phyloP scores from a whole-genome alignment of 2,888 invertebrate species.

The Aspidiotus destructor region DNA sequence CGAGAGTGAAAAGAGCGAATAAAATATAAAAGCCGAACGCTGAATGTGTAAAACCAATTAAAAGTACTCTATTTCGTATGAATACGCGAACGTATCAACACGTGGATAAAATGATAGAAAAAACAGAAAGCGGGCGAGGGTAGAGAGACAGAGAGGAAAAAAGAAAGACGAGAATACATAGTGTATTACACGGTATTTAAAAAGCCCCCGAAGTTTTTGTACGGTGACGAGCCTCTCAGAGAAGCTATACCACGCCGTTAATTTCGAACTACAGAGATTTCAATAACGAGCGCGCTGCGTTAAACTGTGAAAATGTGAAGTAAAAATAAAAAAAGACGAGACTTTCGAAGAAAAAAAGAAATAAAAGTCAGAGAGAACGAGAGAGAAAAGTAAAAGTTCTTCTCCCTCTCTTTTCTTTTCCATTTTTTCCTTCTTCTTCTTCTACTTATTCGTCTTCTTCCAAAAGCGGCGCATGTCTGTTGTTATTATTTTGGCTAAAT shows the following conservation, averaged over 20 bases:
- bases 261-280: conserved; percentile 21
- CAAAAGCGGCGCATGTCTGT: conserved; percentile 11
- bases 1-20: too few relatives aligned
- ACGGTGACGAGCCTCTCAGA: conserved; percentile 21
- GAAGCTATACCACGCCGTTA: conserved; percentile 7
- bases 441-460: too few relatives aligned
- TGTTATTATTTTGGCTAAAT: conserved; percentile 23
- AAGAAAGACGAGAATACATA: too few relatives aligned
- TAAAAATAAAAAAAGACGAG: not conserved
- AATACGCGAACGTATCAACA: conserved; percentile 8
- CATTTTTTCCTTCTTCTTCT: too few relatives aligned
- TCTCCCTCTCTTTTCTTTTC: not conserved
- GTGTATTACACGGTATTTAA: not conserved
- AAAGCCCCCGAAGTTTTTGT: conserved; percentile 12
- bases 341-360: not conserved
- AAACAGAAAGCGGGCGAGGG: not conserved
- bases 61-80: not conserved
- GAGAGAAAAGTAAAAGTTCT: conserved; percentile 4
- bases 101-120: not conserved
- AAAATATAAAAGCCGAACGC: too few relatives aligned
- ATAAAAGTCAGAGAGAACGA: not conserved
- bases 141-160: not conserved
- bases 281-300: conserved; percentile 25
- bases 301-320: conserved; percentile 25
- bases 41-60: not conserved